Evolutionary conservation across 2,797 vertebrate species (phyloP).

Genomic region (Orientallactaga sibirica): DNA sequence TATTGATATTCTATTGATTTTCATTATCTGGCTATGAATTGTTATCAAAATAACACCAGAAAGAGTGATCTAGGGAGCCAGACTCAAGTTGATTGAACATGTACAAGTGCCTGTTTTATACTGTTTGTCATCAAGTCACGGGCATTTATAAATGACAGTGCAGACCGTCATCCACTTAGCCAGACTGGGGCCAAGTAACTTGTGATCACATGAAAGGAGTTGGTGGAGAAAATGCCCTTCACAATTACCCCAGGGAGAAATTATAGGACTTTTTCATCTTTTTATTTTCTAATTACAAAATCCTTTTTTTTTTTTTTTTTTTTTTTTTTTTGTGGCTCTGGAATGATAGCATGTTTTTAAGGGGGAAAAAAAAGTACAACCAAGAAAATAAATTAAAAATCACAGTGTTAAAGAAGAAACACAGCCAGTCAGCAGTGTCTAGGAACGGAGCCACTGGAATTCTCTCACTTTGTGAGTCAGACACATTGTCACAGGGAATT

Average conservation of each 20-base stretch:
- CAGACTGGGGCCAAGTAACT: conserved; percentile 55
- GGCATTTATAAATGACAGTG: conserved; percentile 58
- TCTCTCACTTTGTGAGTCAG: conserved; percentile 74
- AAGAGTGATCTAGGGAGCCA: conserved; percentile 20
- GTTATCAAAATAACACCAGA: conserved; percentile 1
- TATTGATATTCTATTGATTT: not conserved
- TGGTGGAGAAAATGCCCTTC: conserved; percentile 69
- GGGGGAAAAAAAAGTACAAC: conserved; percentile 56
- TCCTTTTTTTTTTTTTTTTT: conserved; percentile 41
- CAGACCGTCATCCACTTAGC: conserved; percentile 37
- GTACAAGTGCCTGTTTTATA: not conserved
- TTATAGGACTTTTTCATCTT: not conserved
- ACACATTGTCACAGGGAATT: conserved; percentile 31
- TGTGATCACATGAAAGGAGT: conserved; percentile 51
- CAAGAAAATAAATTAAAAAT: conserved; percentile 76
- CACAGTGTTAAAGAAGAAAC: conserved; percentile 70
- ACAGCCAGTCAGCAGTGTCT: conserved; percentile 73
- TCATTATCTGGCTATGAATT: not conserved
- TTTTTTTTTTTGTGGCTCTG: conserved; percentile 52
- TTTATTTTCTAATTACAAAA: conserved; percentile 69
- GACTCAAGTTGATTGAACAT: conserved; percentile 12
- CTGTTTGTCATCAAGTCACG: conserved; percentile 32
- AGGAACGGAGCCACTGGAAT: conserved; percentile 76
- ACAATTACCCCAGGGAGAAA: conserved; percentile 70
- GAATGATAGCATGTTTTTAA: conserved; percentile 68